Base-by-base conservation (phyloP, 2,797 vertebrate species). In the Enteromius paludinosus region DNA sequence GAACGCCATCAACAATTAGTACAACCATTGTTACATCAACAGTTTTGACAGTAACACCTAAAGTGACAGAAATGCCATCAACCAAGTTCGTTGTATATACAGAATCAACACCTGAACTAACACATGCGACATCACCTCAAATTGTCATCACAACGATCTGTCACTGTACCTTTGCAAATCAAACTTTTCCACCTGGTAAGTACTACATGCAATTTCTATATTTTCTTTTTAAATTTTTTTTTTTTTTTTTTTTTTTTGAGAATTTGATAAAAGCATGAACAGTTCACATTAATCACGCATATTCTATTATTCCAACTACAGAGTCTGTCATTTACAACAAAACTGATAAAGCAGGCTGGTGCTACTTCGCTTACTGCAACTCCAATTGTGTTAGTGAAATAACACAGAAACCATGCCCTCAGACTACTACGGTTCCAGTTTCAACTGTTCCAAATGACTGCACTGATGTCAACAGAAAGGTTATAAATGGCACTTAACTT, bases 341-440 rank as follows among this genome's bases (percentile, higher is more conserved):
- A 69, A 82, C 81, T 45, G 81, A 82, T 76, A 68, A 76, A 68
- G 72, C 35, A 3, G 81, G 35, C 25, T 82, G 81, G 81, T 82
- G 81, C 23, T 82, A 68, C 64, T 33, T 76, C 23, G 81, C 81
- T 25, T 82, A 69, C 64, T 82, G 81, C 49, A 82, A 33, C 72
- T 75, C 81, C 3, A 23, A 5, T 2, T 82, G 81, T 68, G 18
- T 54, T 45, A 68, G 23, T 76, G 71, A 66, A 68, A 23, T 75
- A 68, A 75, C 47, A 3, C 33, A 75, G 2, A 75, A 45, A 45
- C 81, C 72, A 18, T 82, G 81, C 18, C 12, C 35, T 76, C 47
- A 41, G 8, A 89, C 90, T 28, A 87, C 91, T 52, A 43, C 86
- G n/a, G 11, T 88, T 74, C 38, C 70, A 20, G 5, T 85, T 8